Evolutionary conservation across 2,797 vertebrate genomes (phyloP).

Genomic region (Trematomus bernacchii): DNA sequence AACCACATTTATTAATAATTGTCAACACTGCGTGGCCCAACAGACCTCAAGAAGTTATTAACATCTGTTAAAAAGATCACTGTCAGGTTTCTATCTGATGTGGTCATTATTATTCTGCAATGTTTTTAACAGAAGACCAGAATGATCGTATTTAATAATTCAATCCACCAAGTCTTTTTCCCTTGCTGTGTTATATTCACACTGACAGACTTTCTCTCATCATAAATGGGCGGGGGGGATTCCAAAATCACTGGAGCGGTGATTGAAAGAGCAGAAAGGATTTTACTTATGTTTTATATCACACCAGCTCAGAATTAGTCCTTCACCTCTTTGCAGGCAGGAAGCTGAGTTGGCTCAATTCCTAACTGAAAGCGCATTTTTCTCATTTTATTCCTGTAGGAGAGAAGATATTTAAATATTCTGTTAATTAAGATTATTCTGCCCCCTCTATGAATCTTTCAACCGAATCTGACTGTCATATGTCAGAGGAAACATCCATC

Average conservation of each 20-base stretch:
- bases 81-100: constrained; percentile 14
- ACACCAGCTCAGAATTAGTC: constrained; percentile 2
- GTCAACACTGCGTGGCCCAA: too few species aligned
- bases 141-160: constrained; percentile 37
- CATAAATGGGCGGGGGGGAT: background rate
- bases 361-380: constrained; percentile 11
- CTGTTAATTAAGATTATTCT: constrained; percentile 19
- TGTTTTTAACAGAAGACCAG: background rate
- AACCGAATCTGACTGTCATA: too few species aligned
- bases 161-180: constrained; percentile 17
- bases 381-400: constrained; percentile 18
- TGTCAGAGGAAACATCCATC: too few species aligned
- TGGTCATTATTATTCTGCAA: constrained; percentile 19
- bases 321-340: background rate
- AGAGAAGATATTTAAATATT: constrained; percentile 50
- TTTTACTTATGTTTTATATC: constrained; percentile 20
- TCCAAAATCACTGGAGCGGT: background rate
- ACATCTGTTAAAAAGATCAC: background rate
- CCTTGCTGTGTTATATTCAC: background rate
- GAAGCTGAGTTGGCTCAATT: constrained; percentile 9
- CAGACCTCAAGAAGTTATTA: too few species aligned
- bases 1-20: too few species aligned
- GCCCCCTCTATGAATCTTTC: constrained; percentile 22
- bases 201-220: background rate
- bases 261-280: constrained; percentile 5